Percentiles rank a stretch among this genome's conserved stretches.
These are phyloP conservation scores for Temnothorax rugatulus DNA, from an alignment of 2,888 invertebrate species.

Conservation along the genomic window DNA sequence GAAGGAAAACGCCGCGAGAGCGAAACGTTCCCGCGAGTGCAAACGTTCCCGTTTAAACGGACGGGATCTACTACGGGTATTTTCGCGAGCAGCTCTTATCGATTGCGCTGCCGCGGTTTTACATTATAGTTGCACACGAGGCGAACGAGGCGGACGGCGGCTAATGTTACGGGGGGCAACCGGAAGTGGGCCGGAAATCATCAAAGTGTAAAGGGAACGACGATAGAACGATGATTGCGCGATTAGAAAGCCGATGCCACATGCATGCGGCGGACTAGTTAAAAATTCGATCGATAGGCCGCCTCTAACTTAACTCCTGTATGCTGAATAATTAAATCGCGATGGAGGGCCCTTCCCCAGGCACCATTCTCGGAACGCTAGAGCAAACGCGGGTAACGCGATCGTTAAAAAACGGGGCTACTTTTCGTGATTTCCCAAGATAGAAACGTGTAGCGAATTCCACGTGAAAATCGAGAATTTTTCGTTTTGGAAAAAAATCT, in stretches of 20 bases:
- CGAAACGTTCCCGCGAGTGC: constrained; percentile 12
- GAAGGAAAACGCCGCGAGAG: constrained; percentile 1
- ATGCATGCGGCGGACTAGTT: constrained; percentile 50
- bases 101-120: constrained; percentile 1
- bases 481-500: not conserved
- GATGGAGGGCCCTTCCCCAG: constrained; percentile 31
- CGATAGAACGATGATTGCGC: constrained; percentile 40
- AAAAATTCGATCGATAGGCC: constrained; percentile 68
- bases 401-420: not conserved
- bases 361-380: constrained; percentile 23
- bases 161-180: constrained; percentile 1
- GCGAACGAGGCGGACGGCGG: not conserved
- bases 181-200: constrained; percentile 47
- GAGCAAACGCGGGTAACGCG: constrained; percentile 3
- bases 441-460: not conserved
- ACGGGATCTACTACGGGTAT: constrained; percentile 8
- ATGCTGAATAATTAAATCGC: constrained; percentile 67
- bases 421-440: constrained; percentile 32
- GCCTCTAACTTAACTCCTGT: constrained; percentile 61
- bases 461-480: not conserved
- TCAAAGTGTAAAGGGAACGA: constrained; percentile 39
- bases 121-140: not conserved
- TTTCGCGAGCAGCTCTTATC: not conserved
- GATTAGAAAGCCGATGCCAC: constrained; percentile 59
- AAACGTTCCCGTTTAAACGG: constrained; percentile 30